Percentiles rank a stretch among this genome's conserved stretches.
phyloP scores from a whole-genome alignment of 1,140 invertebrate species.

The Penaeus vannamei region DNA sequence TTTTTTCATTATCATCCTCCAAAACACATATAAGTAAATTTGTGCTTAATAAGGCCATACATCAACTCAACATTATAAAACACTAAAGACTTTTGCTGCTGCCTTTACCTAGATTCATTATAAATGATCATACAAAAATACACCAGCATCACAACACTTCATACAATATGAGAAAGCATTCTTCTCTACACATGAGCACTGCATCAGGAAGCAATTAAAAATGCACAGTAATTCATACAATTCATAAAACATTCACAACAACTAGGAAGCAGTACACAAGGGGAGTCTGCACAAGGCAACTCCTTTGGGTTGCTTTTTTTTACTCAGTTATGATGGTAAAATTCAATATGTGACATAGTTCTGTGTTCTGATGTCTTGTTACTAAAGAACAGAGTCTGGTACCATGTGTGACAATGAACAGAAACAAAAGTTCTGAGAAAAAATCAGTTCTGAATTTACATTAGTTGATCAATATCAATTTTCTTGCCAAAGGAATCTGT shows the following conservation, averaged over 20 bases:
- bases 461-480: too few relatives aligned
- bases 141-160: conserved; percentile 31
- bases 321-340: too few relatives aligned
- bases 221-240: conserved; percentile 21
- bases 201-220: conserved; percentile 12
- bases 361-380: too few relatives aligned
- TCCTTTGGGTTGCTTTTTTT: too few relatives aligned
- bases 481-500: too few relatives aligned
- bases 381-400: too few relatives aligned
- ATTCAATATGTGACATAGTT: too few relatives aligned
- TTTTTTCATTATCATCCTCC: too few relatives aligned
- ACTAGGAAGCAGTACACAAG: conserved; percentile 28
- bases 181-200: conserved; percentile 38
- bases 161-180: conserved; percentile 37
- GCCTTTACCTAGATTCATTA: not conserved
- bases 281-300: too few relatives aligned
- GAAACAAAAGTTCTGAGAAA: too few relatives aligned
- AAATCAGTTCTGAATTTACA: too few relatives aligned
- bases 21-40: not conserved
- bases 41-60: conserved; percentile 48
- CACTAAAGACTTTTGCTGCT: not conserved
- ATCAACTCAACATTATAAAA: conserved; percentile 2
- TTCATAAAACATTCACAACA: conserved; percentile 35
- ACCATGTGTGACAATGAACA: too few relatives aligned
- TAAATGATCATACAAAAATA: conserved; percentile 43